These are phyloP conservation scores for Cydia strobilella DNA, from an alignment of 1,140 invertebrate genomes.

Conservation along the genomic window DNA sequence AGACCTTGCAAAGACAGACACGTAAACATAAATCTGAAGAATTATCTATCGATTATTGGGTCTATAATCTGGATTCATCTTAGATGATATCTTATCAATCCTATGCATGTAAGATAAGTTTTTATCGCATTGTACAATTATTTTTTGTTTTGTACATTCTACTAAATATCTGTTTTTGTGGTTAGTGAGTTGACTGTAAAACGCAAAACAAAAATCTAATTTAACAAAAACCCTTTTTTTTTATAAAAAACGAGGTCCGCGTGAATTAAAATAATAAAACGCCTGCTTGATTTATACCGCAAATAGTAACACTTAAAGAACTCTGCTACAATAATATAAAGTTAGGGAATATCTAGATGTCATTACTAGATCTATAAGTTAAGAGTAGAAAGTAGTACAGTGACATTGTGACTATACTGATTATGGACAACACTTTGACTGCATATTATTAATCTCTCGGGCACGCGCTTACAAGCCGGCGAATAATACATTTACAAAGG, in stretches of 20 bases:
- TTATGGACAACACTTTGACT: neutral
- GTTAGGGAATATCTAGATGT: neutral
- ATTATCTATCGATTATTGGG: neutral
- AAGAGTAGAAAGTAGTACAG: neutral
- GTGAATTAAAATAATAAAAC: neutral
- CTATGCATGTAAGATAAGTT: neutral
- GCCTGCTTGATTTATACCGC: neutral
- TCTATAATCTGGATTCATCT: constrained; percentile 2
- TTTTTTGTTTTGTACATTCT: neutral
- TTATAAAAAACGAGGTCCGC: no score
- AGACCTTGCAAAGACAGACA: no score
- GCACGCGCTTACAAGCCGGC: neutral
- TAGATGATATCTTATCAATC: neutral
- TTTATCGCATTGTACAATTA: neutral
- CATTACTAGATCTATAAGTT: no score
- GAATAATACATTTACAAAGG: constrained; percentile 34
- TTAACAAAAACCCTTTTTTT: neutral
- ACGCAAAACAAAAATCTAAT: neutral
- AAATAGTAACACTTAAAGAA: neutral
- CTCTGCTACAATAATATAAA: neutral
- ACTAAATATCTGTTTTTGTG: neutral
- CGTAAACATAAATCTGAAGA: no score
- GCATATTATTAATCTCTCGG: constrained; percentile 1
- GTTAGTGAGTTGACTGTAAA: neutral
- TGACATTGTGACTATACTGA: neutral